Evolutionary conservation across 2,888 invertebrate species (phyloP), one percentile per base, ranked within the genome.

Genomic region (Hypercompe scribonia): DNA sequence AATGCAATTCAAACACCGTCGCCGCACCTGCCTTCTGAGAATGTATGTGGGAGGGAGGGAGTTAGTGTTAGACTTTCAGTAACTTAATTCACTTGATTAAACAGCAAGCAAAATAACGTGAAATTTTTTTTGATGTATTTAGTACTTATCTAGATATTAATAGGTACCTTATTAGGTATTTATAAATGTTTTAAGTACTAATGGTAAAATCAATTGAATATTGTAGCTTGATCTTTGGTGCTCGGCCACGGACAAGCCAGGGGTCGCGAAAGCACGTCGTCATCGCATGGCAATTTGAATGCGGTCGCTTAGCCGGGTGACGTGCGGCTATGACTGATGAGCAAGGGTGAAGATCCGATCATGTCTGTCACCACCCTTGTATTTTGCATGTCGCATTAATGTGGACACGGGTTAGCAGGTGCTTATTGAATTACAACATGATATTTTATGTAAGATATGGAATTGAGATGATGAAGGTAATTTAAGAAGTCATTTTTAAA

Each of bases 211-310:
- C 15, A 31, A 0, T 18, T 3, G 4, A 24, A 1, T 11, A 0
- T 39, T 67, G 4, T 39, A 0, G 46, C 21, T 13, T 87, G 78
- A 50, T 89, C 89, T 87, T 82, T 92, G 91, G n/a, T 72, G 71
- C 74, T 86, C 86, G 91, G 86, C 89, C 90, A 90, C 88, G 91
- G 91, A 89, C 89, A 91, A 92, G 90, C 90, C 92, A 91, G 91
- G 95, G 95, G 94, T 93, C 90, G 92, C 89, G 92, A 95, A 95
- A 95, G 93, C 94, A 93, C 94, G 91, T 85, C 93, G 95, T 95
- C 95, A 95, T 95, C 93, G 92, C 91, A 89, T 90, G 91, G 94
- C 93, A 95, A 95, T 95, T 95, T 95, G 95, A 95, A 95, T 95
- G 93, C 89, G 95, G 93, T 92, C 95, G 94, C 95, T 95, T 94